A percentile compares a stretch with the other conserved stretches of the same genome.
Conservation (phyloP, 2,113 vertebrate genomes). For the Amphiprion percula region DNA sequence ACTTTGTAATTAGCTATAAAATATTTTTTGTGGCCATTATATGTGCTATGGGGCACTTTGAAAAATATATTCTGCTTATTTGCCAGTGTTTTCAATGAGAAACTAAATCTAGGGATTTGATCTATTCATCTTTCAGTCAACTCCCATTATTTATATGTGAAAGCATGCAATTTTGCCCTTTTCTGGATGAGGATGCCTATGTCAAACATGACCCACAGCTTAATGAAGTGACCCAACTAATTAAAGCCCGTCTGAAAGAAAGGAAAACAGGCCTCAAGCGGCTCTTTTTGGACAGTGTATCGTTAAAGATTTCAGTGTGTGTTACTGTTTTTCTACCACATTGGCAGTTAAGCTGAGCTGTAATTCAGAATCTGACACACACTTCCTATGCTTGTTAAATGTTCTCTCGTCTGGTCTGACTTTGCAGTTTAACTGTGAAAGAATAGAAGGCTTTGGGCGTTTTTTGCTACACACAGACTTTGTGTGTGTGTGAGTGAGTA, state of each 20-base stretch:
- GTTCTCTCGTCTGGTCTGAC: constrained; percentile 34
- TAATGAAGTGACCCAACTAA: constrained; percentile 31
- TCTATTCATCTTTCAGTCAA: neutral
- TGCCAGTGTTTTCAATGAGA: too few relatives aligned
- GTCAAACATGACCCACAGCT: constrained; percentile 23
- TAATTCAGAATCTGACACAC: constrained; percentile 49
- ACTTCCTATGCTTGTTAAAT: constrained; percentile 27
- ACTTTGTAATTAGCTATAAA: neutral
- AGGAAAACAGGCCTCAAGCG: constrained; percentile 29
- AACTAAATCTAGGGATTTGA: neutral
- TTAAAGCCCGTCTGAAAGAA: constrained; percentile 34
- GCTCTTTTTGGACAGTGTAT: constrained; percentile 20
- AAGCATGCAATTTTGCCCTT: constrained; percentile 1
- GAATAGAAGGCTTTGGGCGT: constrained; percentile 34
- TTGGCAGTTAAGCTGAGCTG: constrained; percentile 38
- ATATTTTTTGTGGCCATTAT: neutral
- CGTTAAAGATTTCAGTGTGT: constrained; percentile 22
- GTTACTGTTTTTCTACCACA: constrained; percentile 57
- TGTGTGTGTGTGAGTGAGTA: constrained; percentile 11
- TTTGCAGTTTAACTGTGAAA: constrained; percentile 47
- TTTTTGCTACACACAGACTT: constrained; percentile 16
- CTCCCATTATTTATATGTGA: constrained; percentile 39
- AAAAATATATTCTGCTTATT: too few relatives aligned
- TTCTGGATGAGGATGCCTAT: neutral
- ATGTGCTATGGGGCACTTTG: too few relatives aligned